These are phyloP conservation scores for Steinernema hermaphroditum DNA, from an alignment of 2,888 invertebrate genomes.

Conservation along the genomic window DNA sequence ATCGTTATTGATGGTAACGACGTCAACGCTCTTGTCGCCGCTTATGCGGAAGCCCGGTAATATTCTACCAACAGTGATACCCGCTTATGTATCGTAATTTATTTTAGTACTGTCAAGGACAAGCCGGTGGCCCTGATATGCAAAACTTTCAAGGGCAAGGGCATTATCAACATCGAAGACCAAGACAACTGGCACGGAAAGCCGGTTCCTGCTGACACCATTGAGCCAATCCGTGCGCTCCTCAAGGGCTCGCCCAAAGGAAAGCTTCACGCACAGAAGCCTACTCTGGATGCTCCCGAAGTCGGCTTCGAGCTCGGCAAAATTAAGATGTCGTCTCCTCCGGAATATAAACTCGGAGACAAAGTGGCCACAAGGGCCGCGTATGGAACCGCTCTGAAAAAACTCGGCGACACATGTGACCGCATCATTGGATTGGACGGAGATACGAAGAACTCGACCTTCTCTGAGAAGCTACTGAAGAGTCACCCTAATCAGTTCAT, in stretches of 20 bases:
- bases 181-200: conserved; percentile 97
- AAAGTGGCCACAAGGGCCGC: conserved; percentile 85
- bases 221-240: conserved; percentile 55
- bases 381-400: conserved; percentile 89
- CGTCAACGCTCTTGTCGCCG: conserved; percentile 79
- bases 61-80: not conserved
- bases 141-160: conserved; percentile 87
- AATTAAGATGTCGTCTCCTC: conserved; percentile 74
- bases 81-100: conserved; percentile 17
- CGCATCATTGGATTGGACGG: conserved; percentile 72
- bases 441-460: conserved; percentile 98
- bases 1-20: conserved; percentile 94
- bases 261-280: conserved; percentile 54
- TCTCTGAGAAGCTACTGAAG: conserved; percentile 85
- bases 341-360: conserved; percentile 76
- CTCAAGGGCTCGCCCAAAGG: conserved; percentile 73
- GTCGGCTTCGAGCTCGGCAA: conserved; percentile 46
- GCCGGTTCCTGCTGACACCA: conserved; percentile 72
- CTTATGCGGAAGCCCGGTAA: conserved; percentile 65
- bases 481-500: conserved; percentile 78
- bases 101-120: conserved; percentile 39
- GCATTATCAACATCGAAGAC: conserved; percentile 80
- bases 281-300: conserved; percentile 56
- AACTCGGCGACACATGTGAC: conserved; percentile 75
- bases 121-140: conserved; percentile 80